A percentile compares a stretch with the other conserved stretches of the same genome.
Conservation (phyloP, 2,888 invertebrate genomes). For the Epiperipatus broadwayi region DNA sequence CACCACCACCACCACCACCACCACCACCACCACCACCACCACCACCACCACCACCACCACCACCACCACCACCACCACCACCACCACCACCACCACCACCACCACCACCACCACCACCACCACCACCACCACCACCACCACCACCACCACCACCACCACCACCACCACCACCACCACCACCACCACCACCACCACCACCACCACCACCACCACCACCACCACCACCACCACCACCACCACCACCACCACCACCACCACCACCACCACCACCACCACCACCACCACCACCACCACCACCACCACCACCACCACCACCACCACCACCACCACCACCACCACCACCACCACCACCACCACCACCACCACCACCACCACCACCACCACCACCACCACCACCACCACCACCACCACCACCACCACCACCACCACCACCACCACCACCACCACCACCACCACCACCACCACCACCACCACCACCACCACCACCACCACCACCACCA, state of each 20-base stretch:
- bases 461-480: conserved; percentile 3
- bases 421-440: conserved; percentile 3
- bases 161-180: conserved; percentile 3
- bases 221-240: conserved; percentile 3
- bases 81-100: conserved; percentile 3
- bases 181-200: conserved; percentile 3
- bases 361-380: conserved; percentile 3
- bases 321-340: conserved; percentile 3
- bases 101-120: conserved; percentile 3
- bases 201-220: conserved; percentile 3
- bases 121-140: conserved; percentile 3
- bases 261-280: conserved; percentile 3
- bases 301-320: conserved; percentile 3
- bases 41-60: conserved; percentile 3
- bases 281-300: conserved; percentile 3
- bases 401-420: conserved; percentile 3
- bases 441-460: conserved; percentile 3
- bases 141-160: conserved; percentile 3
- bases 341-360: conserved; percentile 3
- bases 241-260: conserved; percentile 3
- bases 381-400: conserved; percentile 3
- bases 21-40: conserved; percentile 3
- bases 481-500: conserved; percentile 3
- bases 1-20: too few species aligned
- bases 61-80: conserved; percentile 3